These are phyloP conservation scores for Numida meleagris DNA, from an alignment of 2,113 vertebrate species.

Conservation along the genomic window DNA sequence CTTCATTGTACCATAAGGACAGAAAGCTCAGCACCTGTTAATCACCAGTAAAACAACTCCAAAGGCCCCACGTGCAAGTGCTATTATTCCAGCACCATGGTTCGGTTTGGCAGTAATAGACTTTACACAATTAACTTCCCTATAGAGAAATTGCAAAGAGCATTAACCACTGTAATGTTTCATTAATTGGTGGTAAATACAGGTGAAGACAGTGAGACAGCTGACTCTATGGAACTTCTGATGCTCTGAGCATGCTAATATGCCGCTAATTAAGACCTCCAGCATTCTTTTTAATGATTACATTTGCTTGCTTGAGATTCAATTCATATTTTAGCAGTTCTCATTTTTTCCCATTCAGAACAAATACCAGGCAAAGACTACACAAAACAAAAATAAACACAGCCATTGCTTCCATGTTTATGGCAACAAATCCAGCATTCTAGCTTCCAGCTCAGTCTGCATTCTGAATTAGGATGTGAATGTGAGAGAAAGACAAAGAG, in stretches of 20 bases:
- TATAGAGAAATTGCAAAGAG: neutral
- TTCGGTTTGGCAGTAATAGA: neutral
- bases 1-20: neutral
- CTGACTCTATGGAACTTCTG: neutral
- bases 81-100: neutral
- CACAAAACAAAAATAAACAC: neutral
- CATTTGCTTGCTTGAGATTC: neutral
- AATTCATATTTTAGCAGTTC: neutral
- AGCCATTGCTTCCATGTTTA: neutral
- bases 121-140: constrained; percentile 50
- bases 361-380: neutral
- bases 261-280: constrained; percentile 64
- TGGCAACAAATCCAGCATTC: neutral
- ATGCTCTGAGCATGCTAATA: constrained; percentile 52
- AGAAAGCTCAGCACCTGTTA: neutral
- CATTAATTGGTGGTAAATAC: constrained; percentile 62
- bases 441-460: neutral
- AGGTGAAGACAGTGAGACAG: constrained; percentile 37
- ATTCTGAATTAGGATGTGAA: neutral
- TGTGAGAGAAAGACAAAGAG: neutral
- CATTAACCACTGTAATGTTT: constrained; percentile 39
- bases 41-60: neutral
- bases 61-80: neutral
- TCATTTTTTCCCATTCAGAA: neutral
- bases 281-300: constrained; percentile 47